Evolutionary conservation across 2,113 vertebrate genomes (phyloP), one percentile per base, ranked within the genome.

Genomic region (Charadrius vociferus): DNA sequence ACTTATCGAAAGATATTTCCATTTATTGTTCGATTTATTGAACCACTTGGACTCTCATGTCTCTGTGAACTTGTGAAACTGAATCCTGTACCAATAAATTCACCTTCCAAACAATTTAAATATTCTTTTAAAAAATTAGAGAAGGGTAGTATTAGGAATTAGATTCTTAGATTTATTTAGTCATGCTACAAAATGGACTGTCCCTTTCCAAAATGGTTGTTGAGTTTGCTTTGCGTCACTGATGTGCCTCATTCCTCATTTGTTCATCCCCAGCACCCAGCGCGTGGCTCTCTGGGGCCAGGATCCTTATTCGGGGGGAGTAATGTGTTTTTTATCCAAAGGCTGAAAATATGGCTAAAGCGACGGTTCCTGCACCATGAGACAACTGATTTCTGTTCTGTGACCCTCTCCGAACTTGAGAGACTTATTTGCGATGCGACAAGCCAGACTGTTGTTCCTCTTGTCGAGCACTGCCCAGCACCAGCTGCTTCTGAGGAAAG

Each of bases 401-500:
- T 61, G 84, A 58, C 78, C 81, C 53, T 2, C 56, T 59, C 61
- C 1, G 5, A 72, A 72, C 39, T 32, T 30, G 7, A 74, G 24
- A 78, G 65, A 67, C 39, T 16, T 34, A 18, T 22, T 79, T 87
- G 73, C 3, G 9, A 52, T 36, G 53, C 29, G 29, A 79, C 70
- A 71, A 88, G 34, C 12, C 62, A 80, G 41, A 9, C 34, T 83
- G 86, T 53, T 90, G 62, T 41, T 96, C 86, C 26, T 82, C 73
- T 80, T 32, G 27, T 41, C 7, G 27, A 81, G 83, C 56, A 12
- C 5, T 81, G 90, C 88, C 72, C 94, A 88, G 86, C 86, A 81
- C 79, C 88, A 95, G 88, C 91, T 88, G 77, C 70, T 88, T 80
- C 68, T 19, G 49, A 81, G 88, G 43, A 85, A 95, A 87, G 80